phyloP scores from a whole-genome alignment of 2,797 vertebrate genomes.

The Melopsittacus undulatus region DNA sequence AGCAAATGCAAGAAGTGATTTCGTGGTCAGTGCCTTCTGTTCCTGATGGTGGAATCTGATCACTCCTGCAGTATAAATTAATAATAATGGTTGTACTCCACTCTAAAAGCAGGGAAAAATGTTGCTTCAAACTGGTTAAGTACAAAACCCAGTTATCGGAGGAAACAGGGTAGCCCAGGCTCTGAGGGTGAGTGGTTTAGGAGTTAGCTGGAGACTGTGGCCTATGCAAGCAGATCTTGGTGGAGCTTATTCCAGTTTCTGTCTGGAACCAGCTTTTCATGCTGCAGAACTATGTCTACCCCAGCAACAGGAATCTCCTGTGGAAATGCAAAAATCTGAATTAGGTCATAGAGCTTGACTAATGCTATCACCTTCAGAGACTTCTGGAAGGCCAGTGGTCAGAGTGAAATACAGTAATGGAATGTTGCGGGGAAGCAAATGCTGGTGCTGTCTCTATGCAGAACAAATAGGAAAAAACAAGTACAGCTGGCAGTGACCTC shows the following conservation, averaged over 20 bases:
- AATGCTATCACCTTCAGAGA: neutral
- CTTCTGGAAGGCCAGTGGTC: neutral
- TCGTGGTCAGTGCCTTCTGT: neutral
- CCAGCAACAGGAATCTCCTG: neutral
- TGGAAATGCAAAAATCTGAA: neutral
- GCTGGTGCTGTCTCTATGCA: neutral
- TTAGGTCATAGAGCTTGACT: neutral
- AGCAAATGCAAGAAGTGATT: neutral
- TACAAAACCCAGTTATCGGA: neutral
- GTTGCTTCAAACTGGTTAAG: neutral
- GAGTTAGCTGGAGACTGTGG: neutral
- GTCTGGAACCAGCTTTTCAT: neutral
- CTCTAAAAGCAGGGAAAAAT: neutral
- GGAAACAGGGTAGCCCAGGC: neutral
- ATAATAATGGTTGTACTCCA: neutral
- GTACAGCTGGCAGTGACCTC: slow-evolving; percentile 58
- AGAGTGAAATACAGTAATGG: neutral
- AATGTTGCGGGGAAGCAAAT: slow-evolving; percentile 16
- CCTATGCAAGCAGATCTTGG: neutral
- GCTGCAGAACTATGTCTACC: neutral
- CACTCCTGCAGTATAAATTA: neutral
- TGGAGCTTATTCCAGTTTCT: neutral
- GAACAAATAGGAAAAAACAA: slow-evolving; percentile 41
- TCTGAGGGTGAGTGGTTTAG: neutral
- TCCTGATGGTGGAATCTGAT: neutral